Base-by-base conservation (phyloP, 2,113 vertebrate genomes). In the Aegithalos caudatus region DNA sequence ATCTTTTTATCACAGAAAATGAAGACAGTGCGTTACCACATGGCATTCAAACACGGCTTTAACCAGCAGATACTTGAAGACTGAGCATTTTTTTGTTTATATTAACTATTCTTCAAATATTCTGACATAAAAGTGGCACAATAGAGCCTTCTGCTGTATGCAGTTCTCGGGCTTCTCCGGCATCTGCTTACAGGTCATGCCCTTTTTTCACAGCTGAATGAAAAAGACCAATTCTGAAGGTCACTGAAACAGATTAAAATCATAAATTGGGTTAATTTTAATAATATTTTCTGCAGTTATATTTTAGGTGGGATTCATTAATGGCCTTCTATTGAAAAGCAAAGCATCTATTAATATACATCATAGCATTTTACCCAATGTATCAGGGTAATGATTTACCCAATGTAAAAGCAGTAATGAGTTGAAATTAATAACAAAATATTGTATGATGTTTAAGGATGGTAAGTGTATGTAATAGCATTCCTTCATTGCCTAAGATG, bases 81-180 rank as follows among this genome's bases (percentile, higher is more conserved):
- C 12, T 4, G 19, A 76, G 56, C 22, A 82, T 76, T 95, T 87
- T 93, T 38, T 56, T 90, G 48, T 84, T 92, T 89, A 50, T 82
- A 81, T 82, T 96, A 93, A 92, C 71, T 76, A 87, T 91, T 95
- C 80, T 92, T 84, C 37, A 88, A 92, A 87, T 50, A 94, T 57
- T 95, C 84, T 94, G 86, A 83, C 65, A 67, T 12, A 40, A 40
- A 85, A 50, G 67, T 6, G 8, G 51, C 65, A 91, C 48, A 95
- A 73, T 70, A 94, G 77, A 90, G 64, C 66, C 60, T 94, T 96
- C 85, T 96, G 92, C 44, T 70, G 33, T 33, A 71, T 11, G 71
- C 51, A 71, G 81, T 91, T 90, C 57, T 78, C 38, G 77, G 91
- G 19, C 51, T 81, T 82, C 83, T 89, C 58, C 27, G 28, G 74